A percentile compares a stretch with the other conserved stretches of the same genome.
Conservation (phyloP, 1,140 invertebrate genomes). For the Aphidius gifuensis region DNA sequence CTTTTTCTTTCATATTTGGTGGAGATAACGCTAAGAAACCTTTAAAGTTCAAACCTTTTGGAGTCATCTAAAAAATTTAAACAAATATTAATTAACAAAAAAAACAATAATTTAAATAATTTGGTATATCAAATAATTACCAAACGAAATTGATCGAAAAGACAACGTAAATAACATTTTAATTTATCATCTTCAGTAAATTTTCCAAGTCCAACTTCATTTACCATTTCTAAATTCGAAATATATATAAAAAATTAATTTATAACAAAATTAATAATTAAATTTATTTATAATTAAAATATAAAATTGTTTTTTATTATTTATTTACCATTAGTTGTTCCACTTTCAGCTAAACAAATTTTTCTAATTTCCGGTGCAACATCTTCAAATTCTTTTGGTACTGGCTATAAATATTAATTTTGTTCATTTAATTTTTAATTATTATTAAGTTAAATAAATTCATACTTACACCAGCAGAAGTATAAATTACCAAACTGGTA, state of each 20-base stretch:
- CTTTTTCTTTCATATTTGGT: constrained; percentile 30
- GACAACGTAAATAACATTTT: constrained; percentile 50
- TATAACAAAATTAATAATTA: neutral
- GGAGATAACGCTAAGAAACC: constrained; percentile 41
- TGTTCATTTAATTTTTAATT: constrained; percentile 3
- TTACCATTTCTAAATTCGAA: constrained; percentile 27
- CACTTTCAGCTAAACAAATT: constrained; percentile 38
- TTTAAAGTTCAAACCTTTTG: constrained; percentile 43
- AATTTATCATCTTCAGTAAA: constrained; percentile 33
- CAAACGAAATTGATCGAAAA: constrained; percentile 36
- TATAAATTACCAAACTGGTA: neutral
- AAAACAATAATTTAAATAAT: too few species aligned
- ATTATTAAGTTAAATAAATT: neutral
- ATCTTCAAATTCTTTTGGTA: constrained; percentile 35
- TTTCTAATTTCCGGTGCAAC: constrained; percentile 33
- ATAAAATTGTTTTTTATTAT: neutral
- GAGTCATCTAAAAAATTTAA: too few species aligned
- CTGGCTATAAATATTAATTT: constrained; percentile 20
- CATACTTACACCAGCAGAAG: constrained; percentile 14
- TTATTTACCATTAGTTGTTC: constrained; percentile 30
- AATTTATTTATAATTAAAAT: too few species aligned
- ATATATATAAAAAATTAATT: neutral
- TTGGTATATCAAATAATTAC: constrained; percentile 24
- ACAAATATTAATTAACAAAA: too few species aligned
- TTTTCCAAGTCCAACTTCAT: constrained; percentile 23